Evolutionary conservation across 30 jellyfish, hydroid and myxozoan species (phyloP).

Genomic region (Pelagia noctiluca): DNA sequence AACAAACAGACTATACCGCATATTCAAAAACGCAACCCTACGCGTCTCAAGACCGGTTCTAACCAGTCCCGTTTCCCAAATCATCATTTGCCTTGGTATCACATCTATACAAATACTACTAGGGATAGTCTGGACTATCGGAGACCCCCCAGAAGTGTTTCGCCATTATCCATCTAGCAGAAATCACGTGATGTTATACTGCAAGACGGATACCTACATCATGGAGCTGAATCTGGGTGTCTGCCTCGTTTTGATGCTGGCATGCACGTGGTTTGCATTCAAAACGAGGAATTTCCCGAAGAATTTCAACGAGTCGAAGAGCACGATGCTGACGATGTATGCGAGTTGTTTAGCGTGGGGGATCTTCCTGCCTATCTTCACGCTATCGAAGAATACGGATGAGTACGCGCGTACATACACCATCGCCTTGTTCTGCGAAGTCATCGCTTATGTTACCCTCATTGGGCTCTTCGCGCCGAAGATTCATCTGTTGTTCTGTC

Average conservation of each 20-base stretch:
- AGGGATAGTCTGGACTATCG: slow-evolving; percentile 87
- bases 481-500: slow-evolving; percentile 52
- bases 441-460: slow-evolving; percentile 87
- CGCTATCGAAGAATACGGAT: slow-evolving; percentile 41
- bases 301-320: slow-evolving; percentile 93
- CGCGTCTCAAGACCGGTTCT: slow-evolving; percentile 87
- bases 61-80: slow-evolving; percentile 85
- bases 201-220: slow-evolving; percentile 78
- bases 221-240: slow-evolving; percentile 77
- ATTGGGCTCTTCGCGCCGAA: slow-evolving; percentile 87
- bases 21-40: slow-evolving; percentile 74
- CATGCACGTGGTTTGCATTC: slow-evolving; percentile 95
- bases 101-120: slow-evolving; percentile 80
- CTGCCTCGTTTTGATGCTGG: slow-evolving; percentile 91
- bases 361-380: slow-evolving; percentile 89
- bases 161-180: slow-evolving; percentile 61
- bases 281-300: slow-evolving; percentile 96
- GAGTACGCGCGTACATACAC: slow-evolving; percentile 69
- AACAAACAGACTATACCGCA: slow-evolving; percentile 90
- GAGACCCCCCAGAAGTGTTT: slow-evolving; percentile 77
- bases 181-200: slow-evolving; percentile 52
- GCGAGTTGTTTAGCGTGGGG: slow-evolving; percentile 96
- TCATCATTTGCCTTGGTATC: slow-evolving; percentile 65
- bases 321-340: slow-evolving; percentile 93
- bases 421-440: slow-evolving; percentile 68